These are phyloP conservation scores for Meliscaeva auricollis DNA, from an alignment of 2,888 invertebrate genomes.

Conservation along the genomic window DNA sequence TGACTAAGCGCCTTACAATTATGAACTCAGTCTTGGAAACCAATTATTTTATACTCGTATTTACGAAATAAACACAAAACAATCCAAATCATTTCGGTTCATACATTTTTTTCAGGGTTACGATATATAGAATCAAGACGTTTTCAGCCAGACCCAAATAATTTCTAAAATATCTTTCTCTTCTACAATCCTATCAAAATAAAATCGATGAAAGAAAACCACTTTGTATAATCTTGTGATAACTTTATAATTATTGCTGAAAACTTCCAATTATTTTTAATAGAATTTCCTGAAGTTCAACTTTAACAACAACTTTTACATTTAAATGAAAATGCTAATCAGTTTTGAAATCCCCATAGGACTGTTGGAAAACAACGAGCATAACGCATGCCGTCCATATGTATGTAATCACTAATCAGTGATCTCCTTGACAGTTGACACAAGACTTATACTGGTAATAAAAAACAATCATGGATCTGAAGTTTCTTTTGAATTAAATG, in stretches of 20 bases:
- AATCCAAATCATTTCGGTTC: no score
- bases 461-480: conserved; percentile 49
- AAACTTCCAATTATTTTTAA: conserved; percentile 36
- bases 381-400: conserved; percentile 28
- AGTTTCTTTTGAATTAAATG: conserved; percentile 20
- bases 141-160: no score
- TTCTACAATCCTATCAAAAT: background rate
- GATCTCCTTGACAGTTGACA: conserved; percentile 69
- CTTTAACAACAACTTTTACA: conserved; percentile 1
- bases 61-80: no score
- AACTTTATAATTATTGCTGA: conserved; percentile 20
- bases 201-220: background rate
- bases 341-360: conserved; percentile 24
- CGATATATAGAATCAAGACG: no score
- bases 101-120: no score
- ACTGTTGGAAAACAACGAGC: background rate
- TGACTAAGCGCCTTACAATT: no score
- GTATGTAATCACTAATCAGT: conserved; percentile 43
- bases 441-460: conserved; percentile 57
- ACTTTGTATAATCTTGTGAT: background rate
- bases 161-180: no score
- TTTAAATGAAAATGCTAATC: conserved; percentile 32
- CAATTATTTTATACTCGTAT: no score
- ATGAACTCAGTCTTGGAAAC: no score
- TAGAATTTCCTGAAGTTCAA: conserved; percentile 27